Evolutionary conservation across 1,140 invertebrate species (phyloP), one percentile per base, ranked within the genome.

Genomic region (Chironomus tepperi): DNA sequence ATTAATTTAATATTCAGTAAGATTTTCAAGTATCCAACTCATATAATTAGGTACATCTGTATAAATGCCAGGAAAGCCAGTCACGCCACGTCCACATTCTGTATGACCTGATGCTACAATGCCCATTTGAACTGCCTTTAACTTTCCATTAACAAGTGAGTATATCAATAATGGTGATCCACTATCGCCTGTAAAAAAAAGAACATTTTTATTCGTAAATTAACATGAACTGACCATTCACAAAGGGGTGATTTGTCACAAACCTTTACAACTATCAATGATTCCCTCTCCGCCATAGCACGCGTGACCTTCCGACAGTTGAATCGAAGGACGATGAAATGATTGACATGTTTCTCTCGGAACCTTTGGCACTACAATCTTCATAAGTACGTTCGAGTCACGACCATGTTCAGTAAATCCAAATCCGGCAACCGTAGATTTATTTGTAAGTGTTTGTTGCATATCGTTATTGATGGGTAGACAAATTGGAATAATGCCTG

Each of bases 191-290:
- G n/a, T 57, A 57, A 57, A 12, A 57, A 57, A 12, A 57, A 15
- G 1, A 47, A 57, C 9, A 47, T 15, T n/a, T 12, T 57, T n/a
- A 57, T 57, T 1, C 5, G 47, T 57, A 57, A 57, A n/a, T 57
- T n/a, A 57, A n/a, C 47, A 57, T 57, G n/a, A 57, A n/a, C n/a
- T n/a, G n/a, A n/a, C 47, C 12, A 15, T 57, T 57, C 47, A 15
- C 12, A 34, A n/a, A 57, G n/a, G 47, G 12, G 3, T 57, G n/a
- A 57, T 57, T 21, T 70, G 9, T 70, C 65, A n/a, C n/a, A 19
- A 18, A 70, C 65, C 65, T 70, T 70, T 70, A 19, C 65, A 70
- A 70, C 16, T 21, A 70, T 70, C 65, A 70, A 70, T 21, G 19
- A 70, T 70, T 16, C 65, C 65, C 19, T 70, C 16, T 9, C 65